A percentile compares a stretch with the other conserved stretches of the same genome.
Evolutionary conservation across 2,888 invertebrate species (phyloP).

Genomic region (Coenonympha glycerion): DNA sequence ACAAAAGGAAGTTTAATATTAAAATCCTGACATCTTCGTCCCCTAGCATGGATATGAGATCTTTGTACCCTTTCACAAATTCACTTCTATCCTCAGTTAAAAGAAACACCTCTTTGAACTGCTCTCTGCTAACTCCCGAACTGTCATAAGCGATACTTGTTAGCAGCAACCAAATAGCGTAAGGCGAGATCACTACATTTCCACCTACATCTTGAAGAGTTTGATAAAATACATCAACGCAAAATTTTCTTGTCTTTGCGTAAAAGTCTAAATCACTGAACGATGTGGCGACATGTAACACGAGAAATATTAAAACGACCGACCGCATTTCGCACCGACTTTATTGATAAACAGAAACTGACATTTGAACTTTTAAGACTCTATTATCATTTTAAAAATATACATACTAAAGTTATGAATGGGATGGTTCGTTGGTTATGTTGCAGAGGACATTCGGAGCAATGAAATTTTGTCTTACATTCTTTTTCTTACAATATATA

Average conservation of each 20-base stretch:
- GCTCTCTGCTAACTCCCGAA: slow-evolving; percentile 39
- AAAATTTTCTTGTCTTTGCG: slow-evolving; percentile 57
- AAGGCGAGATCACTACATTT: slow-evolving; percentile 64
- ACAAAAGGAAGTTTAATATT: slow-evolving; percentile 22
- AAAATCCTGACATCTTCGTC: no score
- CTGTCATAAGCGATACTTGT: slow-evolving; percentile 61
- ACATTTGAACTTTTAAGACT: no score
- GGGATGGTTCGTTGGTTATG: no score
- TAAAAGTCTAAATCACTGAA: slow-evolving; percentile 44
- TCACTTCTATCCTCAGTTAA: not conserved
- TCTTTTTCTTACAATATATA: no score
- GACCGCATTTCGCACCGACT: not conserved
- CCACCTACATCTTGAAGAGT: slow-evolving; percentile 52
- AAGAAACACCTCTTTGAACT: not conserved
- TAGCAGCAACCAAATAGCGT: slow-evolving; percentile 67
- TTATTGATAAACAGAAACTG: not conserved
- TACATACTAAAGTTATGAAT: no score
- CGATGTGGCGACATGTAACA: not conserved
- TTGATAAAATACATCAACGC: slow-evolving; percentile 54
- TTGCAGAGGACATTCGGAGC: no score
- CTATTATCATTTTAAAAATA: no score
- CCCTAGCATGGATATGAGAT: not conserved
- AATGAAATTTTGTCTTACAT: no score
- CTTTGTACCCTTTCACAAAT: not conserved
- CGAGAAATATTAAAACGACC: not conserved